Evolutionary conservation across 2,113 vertebrate species (phyloP), one percentile per base, ranked within the genome.

Genomic region (Stictonetta naevosa): DNA sequence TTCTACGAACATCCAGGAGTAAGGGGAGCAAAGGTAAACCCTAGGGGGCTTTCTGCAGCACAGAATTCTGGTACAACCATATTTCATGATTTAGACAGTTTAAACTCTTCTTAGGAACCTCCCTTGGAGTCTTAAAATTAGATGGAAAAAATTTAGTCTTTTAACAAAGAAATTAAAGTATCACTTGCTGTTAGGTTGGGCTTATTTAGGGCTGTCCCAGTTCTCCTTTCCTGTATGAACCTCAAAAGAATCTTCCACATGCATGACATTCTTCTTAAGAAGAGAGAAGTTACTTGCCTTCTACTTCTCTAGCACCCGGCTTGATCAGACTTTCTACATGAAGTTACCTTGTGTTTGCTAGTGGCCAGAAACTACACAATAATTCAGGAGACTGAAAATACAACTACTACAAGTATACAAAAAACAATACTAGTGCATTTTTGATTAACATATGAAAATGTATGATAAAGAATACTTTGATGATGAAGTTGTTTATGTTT

Each of bases 401-500:
- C 26, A 71, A 48, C 10, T 62, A 17, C 8, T 53, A 60, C 13
- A 48, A 44, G 52, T 72, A 28, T 67, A 68, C 8, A 77, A 75
- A 83, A 31, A 6, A 20, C 17, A 0, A 3, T 36, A 77, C 2
- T 19, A 44, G 48, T 14, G 21, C 1, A 28, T 53, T 40, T 80
- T 85, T 86, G 5, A 50, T 68, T 72, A 48, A 36, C 80, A 73
- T 50, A 11, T 90, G 48, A 79, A 78, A 18, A 23, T 42, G 4
- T n/a, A 69, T 8, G 29, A 74, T 72, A 75, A 84, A 88, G 16
- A 56, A 67, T 66, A 72, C 2, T 8, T 11, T 0, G 34, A 7
- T 48, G 21, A n/a, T 59, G 16, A 68, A 66, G 13, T 11, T 53
- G 13, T 38, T 58, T 13, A 3, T 67, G 16, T 14, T 64, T 77